A percentile compares a stretch with the other conserved stretches of the same genome.
These are phyloP conservation scores for Iguana delicatissima DNA, from an alignment of 2,797 vertebrate genomes.

Conservation along the genomic window DNA sequence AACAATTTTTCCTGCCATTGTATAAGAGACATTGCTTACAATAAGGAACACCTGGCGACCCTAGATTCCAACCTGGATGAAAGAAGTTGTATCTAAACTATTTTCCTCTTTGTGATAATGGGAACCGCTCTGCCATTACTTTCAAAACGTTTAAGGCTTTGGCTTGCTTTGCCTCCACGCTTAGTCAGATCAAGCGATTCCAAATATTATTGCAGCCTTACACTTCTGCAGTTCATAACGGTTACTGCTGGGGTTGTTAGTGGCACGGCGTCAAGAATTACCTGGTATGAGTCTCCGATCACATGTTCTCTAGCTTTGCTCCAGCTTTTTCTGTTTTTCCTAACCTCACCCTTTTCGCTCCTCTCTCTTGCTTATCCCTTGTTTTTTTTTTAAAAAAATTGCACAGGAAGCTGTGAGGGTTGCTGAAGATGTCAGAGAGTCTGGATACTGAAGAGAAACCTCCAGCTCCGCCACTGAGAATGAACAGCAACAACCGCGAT, in stretches of 20 bases:
- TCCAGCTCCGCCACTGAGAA: slow-evolving; percentile 97
- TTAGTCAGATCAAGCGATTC: neutral
- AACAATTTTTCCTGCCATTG: too few species aligned
- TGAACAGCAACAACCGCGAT: slow-evolving; percentile 98
- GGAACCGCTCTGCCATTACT: neutral
- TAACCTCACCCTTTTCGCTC: neutral
- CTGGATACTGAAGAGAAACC: slow-evolving; percentile 99
- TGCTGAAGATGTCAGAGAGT: slow-evolving; percentile 98
- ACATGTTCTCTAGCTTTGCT: neutral
- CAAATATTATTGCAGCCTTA: neutral
- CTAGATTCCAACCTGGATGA: too few species aligned
- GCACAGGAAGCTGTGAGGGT: slow-evolving; percentile 89
- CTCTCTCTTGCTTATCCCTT: neutral
- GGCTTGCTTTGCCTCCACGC: neutral
- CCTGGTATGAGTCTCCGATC: neutral
- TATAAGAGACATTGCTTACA: too few species aligned
- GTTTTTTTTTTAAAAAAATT: slow-evolving; percentile 14
- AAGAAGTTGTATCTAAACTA: too few species aligned
- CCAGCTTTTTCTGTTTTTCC: slow-evolving; percentile 9
- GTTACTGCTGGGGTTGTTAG: neutral
- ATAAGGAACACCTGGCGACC: too few species aligned
- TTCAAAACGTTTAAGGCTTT: neutral
- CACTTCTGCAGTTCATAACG: neutral
- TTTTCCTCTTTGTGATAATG: neutral
- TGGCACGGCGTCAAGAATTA: neutral